Evolutionary conservation across 2,888 invertebrate species (phyloP), one percentile per base, ranked within the genome.

Genomic region (Aleiodes leptofemur): DNA sequence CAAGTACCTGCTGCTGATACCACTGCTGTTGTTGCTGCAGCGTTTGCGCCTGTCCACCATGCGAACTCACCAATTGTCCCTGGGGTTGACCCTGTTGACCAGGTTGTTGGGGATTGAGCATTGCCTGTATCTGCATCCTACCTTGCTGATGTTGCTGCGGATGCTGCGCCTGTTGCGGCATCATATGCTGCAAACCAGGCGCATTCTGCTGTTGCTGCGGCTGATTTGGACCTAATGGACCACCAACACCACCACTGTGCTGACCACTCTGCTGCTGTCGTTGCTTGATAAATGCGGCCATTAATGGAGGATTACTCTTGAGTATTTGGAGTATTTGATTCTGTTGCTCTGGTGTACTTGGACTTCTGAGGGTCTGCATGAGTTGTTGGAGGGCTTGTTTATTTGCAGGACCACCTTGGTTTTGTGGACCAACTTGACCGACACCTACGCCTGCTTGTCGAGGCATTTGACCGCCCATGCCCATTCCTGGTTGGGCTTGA

Each of bases 221-320:
- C 80, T 90, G 90, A 83, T 87, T 88, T 76, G 89, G 86, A 76
- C 86, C 87, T 76, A 88, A 57, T 50, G 86, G 86, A 9, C 77
- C 80, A 34, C 84, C 86, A 38, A 86, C 86, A 48, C 84, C 86
- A 38, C 85, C 87, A 31, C 84, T 85, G 73, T 87, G 87, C 48
- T 88, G 88, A 73, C 85, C 85, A 77, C 87, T 82, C 80, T 88
- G 88, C 79, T 88, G 87, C 82, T 89, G 94, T 87, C 96, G 92
- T 89, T 96, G 96, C 86, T 97, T 97, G 81, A 98, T 96, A 87
- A 97, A 97, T 72, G 97, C 97, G 73, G 97, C 97, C 97, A 98
- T 98, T 64, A 98, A 92, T 84, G 96, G 96, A 55, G 98, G 98
- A 91, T 98, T 97, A 80, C 96, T 95, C 90, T 97, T 97, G 79